Percentiles rank a stretch among this genome's conserved stretches.
Conservation (phyloP, 1,140 invertebrate genomes). For the Idris sp. region DNA sequence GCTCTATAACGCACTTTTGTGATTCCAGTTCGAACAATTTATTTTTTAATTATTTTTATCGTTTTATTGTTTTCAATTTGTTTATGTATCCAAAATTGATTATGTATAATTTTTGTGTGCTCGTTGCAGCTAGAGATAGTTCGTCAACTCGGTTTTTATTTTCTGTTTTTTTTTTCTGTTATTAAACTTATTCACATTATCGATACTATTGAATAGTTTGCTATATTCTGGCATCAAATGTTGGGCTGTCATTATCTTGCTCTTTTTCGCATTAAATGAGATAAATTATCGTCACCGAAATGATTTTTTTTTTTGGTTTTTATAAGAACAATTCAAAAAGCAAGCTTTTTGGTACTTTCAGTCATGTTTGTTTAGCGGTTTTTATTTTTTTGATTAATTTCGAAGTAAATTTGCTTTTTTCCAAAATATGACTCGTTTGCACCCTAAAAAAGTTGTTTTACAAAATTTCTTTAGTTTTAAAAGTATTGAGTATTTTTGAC, state of each 20-base stretch:
- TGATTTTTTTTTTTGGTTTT: no score
- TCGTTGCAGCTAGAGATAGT: slow-evolving; percentile 59
- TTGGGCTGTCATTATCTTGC: slow-evolving; percentile 48
- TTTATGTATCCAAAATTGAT: slow-evolving; percentile 55
- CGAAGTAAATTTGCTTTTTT: no score
- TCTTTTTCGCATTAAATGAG: slow-evolving; percentile 25
- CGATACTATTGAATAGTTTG: slow-evolving; percentile 59
- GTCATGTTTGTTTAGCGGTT: no score
- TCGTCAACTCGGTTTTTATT: slow-evolving; percentile 57
- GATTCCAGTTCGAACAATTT: slow-evolving; percentile 52
- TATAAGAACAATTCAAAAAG: slow-evolving; percentile 19
- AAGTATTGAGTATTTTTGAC: no score
- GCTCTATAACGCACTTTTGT: slow-evolving; percentile 56
- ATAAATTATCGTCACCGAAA: slow-evolving; percentile 31
- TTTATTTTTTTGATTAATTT: slow-evolving; percentile 5
- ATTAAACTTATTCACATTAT: slow-evolving; percentile 54
- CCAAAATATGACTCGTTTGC: slow-evolving; percentile 30
- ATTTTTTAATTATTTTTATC: slow-evolving; percentile 35
- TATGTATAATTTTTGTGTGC: slow-evolving; percentile 59
- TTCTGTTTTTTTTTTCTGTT: slow-evolving; percentile 52
- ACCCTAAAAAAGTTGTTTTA: slow-evolving; percentile 17
- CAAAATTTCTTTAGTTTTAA: no score
- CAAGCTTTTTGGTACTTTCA: slow-evolving; percentile 40
- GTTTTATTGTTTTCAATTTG: slow-evolving; percentile 47
- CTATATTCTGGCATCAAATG: slow-evolving; percentile 53